These are phyloP conservation scores for Podarcis muralis DNA, from an alignment of 2,113 vertebrate species.

Conservation along the genomic window DNA sequence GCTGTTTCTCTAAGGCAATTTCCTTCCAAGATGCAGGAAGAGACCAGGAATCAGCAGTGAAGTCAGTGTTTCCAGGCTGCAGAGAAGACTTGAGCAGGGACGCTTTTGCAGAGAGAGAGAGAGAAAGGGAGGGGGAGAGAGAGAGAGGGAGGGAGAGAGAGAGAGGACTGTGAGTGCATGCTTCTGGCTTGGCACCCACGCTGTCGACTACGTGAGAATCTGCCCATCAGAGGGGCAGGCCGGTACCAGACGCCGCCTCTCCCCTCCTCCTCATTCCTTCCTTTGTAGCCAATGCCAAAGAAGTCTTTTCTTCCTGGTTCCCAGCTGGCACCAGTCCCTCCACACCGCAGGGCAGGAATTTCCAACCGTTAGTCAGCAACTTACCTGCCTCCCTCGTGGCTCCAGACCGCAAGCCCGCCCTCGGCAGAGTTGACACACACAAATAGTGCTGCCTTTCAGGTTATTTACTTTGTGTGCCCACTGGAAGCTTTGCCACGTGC, in stretches of 20 bases:
- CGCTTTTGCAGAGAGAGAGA: background rate
- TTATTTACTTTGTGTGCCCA: background rate
- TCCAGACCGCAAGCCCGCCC: background rate
- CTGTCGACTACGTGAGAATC: background rate
- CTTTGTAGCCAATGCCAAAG: background rate
- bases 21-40: background rate
- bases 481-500: background rate
- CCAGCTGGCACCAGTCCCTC: background rate
- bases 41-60: background rate
- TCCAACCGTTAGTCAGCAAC: background rate
- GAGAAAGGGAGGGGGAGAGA: background rate
- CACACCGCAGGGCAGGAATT: background rate
- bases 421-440: background rate
- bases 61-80: slow-evolving; percentile 15
- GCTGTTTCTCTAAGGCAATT: background rate
- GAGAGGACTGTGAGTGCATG: slow-evolving; percentile 10
- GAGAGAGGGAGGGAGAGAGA: background rate
- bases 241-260: background rate
- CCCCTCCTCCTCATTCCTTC: background rate
- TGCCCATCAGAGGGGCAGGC: background rate
- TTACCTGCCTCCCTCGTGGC: background rate
- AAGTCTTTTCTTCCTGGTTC: background rate
- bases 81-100: background rate
- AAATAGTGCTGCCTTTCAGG: background rate
- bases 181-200: background rate